Base-by-base conservation (phyloP, 2,113 vertebrate species). In the Elgaria multicarinata region DNA sequence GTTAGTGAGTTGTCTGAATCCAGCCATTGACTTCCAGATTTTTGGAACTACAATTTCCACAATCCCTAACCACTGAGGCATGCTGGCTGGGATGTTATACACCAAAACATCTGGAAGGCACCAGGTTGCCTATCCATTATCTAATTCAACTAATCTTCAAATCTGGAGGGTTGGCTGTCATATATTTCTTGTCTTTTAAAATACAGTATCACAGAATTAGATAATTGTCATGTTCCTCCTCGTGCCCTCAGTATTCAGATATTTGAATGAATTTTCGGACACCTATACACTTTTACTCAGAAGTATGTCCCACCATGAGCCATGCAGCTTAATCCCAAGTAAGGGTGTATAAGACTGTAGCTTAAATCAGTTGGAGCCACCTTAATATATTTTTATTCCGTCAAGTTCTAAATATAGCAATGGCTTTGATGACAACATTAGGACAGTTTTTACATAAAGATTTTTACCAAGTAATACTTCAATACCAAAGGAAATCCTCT, bases 401-500 rank as follows among this genome's bases (percentile, higher is more conserved):
- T 39, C n/a, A 31, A 28, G 18, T 76, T 77, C 42, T 76, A 89
- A 76, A 89, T 50, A 89, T 66, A 83, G 50, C 80, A 76, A 50
- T 13, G 39, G 50, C 78, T 81, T 58, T 82, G 87, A 55, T 69
- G 88, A 85, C 12, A 67, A 53, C 39, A 69, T 85, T 78, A 55
- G 88, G 74, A 76, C 46, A 85, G 46, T 42, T 78, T 72, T 89
- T 89, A 89, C 55, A 58, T 76, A 89, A 89, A n/a, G 33, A 76
- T 16, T 66, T n/a, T 26, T 10, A 75, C 69, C 5, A 46, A 74
- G 46, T 75, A 83, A 53, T 39, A 58, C 71, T 55, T 76, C 79
- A 86, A 77, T 64, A 55, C 46, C 84, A 87, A 53, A 67, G 31
- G 79, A 90, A 90, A 87, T 83, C 78, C 79, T 83, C 78, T 83